phyloP scores from a whole-genome alignment of 2,888 invertebrate genomes.

The Rhagonycha fulva region DNA sequence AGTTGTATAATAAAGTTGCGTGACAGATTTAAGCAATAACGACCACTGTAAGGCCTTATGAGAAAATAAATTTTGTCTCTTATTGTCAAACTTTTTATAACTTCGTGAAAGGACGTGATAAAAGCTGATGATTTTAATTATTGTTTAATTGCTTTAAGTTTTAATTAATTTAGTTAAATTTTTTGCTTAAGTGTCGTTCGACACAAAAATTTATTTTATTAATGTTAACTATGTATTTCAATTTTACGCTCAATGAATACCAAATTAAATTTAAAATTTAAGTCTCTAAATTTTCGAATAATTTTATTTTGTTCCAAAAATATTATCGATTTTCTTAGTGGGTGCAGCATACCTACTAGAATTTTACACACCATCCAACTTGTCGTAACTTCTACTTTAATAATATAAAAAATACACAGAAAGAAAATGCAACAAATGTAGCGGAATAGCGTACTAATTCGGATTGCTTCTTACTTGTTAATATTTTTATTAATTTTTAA shows the following conservation, averaged over 20 bases:
- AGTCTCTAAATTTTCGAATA: background rate
- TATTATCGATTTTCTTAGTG: background rate
- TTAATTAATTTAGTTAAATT: background rate
- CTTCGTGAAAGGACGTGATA: background rate
- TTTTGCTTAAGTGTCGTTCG: background rate
- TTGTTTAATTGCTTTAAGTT: background rate
- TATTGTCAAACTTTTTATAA: slow-evolving; percentile 3
- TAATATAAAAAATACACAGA: background rate
- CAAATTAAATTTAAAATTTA: background rate
- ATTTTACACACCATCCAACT: background rate
- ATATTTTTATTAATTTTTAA: too few species aligned
- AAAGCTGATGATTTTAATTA: slow-evolving; percentile 4
- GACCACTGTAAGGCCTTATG: background rate
- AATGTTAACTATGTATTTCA: background rate
- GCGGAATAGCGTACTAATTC: background rate
- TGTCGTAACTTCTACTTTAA: background rate
- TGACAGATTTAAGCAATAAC: background rate
- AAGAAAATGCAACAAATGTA: background rate
- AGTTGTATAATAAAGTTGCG: background rate
- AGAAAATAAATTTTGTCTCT: background rate
- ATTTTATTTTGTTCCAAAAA: background rate
- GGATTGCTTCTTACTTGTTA: background rate
- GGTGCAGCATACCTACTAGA: background rate
- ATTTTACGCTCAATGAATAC: background rate
- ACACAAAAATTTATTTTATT: background rate